Evolutionary conservation across 1,140 invertebrate genomes (phyloP), one percentile per base, ranked within the genome.

Genomic region (Muscidifurax raptorellus): DNA sequence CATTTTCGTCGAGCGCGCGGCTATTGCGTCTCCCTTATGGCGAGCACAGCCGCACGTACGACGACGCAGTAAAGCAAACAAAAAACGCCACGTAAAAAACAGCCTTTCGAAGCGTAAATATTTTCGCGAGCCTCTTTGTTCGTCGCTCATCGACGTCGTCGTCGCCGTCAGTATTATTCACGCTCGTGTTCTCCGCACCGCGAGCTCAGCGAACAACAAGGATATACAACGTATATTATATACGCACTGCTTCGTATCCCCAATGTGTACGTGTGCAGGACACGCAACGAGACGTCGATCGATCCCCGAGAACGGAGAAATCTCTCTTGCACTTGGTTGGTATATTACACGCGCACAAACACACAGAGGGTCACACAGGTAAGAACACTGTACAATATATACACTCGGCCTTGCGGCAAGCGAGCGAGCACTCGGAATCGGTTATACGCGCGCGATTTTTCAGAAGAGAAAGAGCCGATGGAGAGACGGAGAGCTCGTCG

Each of bases 41-140:
- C 36, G 36, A 9, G 36, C 10, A 40, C 7, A 40, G 36, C 15
- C 44, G 44, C 44, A 13, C 44, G 44, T 13, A 9, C 44, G 12
- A 47, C 2, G 2, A n/a, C 52, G 52, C 52, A 5, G 52, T n/a
- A 22, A 59, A n/a, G 15, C 52, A 4, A n/a, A 59, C 6, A 18
- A 59, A n/a, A 0, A 59, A 59, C 6, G n/a, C n/a, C n/a, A n/a
- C 6, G 52, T 22, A 22, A 59, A 47, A 59, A 59, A 59, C 52
- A 18, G 52, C 15, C 22, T 59, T 22, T n/a, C 18, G 52, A n/a
- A 59, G 52, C 52, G 52, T n/a, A 59, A 59, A 59, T 59, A 69
- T 69, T 69, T 15, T 27, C 66, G 66, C 66, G 66, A 67, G 66
- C 66, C 66, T 69, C 66, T 69, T 69, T 69, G 66, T 69, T 69